Evolutionary conservation across 2,888 invertebrate species (phyloP).

Genomic region (Chirona hameri): DNA sequence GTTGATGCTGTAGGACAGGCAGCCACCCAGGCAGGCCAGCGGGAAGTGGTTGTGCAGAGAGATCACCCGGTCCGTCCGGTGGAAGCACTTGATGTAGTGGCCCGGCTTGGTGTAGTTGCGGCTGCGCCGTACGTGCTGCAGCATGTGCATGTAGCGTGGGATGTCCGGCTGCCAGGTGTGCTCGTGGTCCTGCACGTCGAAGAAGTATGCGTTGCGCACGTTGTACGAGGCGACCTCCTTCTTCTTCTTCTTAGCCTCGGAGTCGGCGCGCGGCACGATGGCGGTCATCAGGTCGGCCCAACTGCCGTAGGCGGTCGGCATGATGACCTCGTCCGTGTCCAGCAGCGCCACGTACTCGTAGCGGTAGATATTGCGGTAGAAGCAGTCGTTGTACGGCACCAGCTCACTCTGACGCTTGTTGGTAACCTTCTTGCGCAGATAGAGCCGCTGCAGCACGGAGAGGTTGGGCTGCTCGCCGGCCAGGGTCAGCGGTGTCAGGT

Average conservation of each 20-base stretch:
- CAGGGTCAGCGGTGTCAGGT: constrained; percentile 74
- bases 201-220: constrained; percentile 86
- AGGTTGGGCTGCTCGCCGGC: constrained; percentile 88
- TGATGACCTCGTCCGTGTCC: constrained; percentile 92
- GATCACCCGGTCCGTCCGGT: constrained; percentile 80
- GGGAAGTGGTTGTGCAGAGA: constrained; percentile 92
- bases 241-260: constrained; percentile 60
- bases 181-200: constrained; percentile 74
- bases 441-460: constrained; percentile 82
- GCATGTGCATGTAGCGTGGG: constrained; percentile 86
- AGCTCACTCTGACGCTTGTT: constrained; percentile 92
- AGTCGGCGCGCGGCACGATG: constrained; percentile 59
- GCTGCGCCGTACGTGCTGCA: constrained; percentile 56
- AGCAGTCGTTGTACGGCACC: constrained; percentile 93
- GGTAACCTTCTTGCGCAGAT: constrained; percentile 82
- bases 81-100: constrained; percentile 90
- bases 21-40: constrained; percentile 73
- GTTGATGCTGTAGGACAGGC: constrained; percentile 79
- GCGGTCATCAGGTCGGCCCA: constrained; percentile 77
- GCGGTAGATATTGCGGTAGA: constrained; percentile 85
- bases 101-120: constrained; percentile 89
- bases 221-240: constrained; percentile 74
- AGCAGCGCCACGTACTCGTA: constrained; percentile 86
- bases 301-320: constrained; percentile 68
- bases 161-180: constrained; percentile 76